Conservation (phyloP, 2,888 invertebrate genomes). For the Salpingus planirostris region DNA sequence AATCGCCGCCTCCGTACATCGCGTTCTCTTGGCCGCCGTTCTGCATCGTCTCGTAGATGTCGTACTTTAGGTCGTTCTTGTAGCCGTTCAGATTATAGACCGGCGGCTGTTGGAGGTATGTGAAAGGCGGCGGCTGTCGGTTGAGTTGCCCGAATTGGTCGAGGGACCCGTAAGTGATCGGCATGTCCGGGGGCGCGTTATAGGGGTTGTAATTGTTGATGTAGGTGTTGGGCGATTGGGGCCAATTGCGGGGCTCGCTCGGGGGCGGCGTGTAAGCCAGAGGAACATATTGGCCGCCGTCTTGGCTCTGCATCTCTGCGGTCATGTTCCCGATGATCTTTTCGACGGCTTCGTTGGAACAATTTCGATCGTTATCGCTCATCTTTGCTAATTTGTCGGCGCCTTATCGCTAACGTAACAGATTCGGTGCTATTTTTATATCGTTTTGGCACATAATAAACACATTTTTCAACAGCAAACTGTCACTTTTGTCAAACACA, state of each 20-base stretch:
- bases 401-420: neutral
- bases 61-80: slow-evolving; percentile 19
- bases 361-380: slow-evolving; percentile 33
- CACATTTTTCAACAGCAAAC: too few relatives aligned
- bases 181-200: slow-evolving; percentile 17
- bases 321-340: slow-evolving; percentile 54
- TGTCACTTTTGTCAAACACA: too few relatives aligned
- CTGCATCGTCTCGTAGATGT: slow-evolving; percentile 25
- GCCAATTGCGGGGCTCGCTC: slow-evolving; percentile 26
- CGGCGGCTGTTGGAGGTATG: slow-evolving; percentile 20
- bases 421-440: too few relatives aligned
- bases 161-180: slow-evolving; percentile 9
- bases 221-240: slow-evolving; percentile 21
- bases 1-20: slow-evolving; percentile 18
- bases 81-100: slow-evolving; percentile 13
- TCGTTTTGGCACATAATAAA: slow-evolving; percentile 28
- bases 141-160: too few relatives aligned
- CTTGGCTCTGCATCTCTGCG: slow-evolving; percentile 48
- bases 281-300: slow-evolving; percentile 49
- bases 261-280: slow-evolving; percentile 42
- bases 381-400: slow-evolving; percentile 27
- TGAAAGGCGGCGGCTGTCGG: slow-evolving; percentile 17
- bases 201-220: slow-evolving; percentile 25
- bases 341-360: slow-evolving; percentile 41
- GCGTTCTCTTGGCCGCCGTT: slow-evolving; percentile 23